phyloP scores from a whole-genome alignment of 2,888 invertebrate genomes.

The Andrena haemorrhoa region DNA sequence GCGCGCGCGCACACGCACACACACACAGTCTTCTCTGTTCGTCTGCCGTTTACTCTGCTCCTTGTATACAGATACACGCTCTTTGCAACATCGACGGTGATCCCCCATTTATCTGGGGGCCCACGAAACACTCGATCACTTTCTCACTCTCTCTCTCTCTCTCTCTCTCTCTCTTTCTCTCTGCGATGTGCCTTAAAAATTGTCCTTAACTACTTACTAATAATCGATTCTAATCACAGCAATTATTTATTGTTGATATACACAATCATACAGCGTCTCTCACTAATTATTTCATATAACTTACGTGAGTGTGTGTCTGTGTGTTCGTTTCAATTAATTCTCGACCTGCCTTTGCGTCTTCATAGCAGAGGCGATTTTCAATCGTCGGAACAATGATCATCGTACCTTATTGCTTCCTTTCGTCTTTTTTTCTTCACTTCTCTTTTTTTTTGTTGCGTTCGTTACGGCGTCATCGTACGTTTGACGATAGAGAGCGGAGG shows the following conservation, averaged over 20 bases:
- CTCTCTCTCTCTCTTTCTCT: constrained; percentile 61
- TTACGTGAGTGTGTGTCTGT: constrained; percentile 52
- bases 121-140: constrained; percentile 24
- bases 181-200: constrained; percentile 79
- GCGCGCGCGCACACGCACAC: background rate
- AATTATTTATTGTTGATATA: constrained; percentile 85
- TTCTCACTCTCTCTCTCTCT: constrained; percentile 55
- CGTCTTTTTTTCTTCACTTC: constrained; percentile 46
- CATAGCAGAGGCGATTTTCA: constrained; percentile 64
- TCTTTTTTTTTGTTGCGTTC: constrained; percentile 52
- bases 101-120: background rate
- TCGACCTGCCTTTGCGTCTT: constrained; percentile 14
- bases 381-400: constrained; percentile 59
- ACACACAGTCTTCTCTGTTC: constrained; percentile 16
- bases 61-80: constrained; percentile 5
- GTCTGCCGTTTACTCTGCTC: background rate
- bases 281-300: constrained; percentile 79
- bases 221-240: constrained; percentile 85
- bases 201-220: constrained; percentile 84
- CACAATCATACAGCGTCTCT: constrained; percentile 84
- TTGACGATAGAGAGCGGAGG: constrained; percentile 66
- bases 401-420: constrained; percentile 20
- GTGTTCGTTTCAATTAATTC: constrained; percentile 60
- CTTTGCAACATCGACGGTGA: background rate
- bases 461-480: constrained; percentile 61